These are phyloP conservation scores for Stenolophus ochropezus DNA, from an alignment of 2,888 invertebrate genomes.

Conservation along the genomic window DNA sequence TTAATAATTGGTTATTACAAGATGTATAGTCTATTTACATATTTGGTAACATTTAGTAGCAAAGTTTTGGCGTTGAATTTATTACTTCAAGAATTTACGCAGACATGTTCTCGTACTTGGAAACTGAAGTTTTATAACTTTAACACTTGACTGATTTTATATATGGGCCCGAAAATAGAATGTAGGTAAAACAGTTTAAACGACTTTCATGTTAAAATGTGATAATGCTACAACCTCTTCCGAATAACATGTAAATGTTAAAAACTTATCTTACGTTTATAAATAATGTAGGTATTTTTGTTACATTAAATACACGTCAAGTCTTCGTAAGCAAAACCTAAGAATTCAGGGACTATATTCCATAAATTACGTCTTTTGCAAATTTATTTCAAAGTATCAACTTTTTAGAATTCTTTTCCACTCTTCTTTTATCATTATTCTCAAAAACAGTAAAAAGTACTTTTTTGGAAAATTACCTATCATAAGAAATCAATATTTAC, in stretches of 20 bases:
- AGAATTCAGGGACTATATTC: no score
- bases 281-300: no score
- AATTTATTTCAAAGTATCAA: no score
- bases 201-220: background rate
- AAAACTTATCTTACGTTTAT: background rate
- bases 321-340: no score
- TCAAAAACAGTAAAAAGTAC: no score
- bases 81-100: background rate
- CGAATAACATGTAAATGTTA: background rate
- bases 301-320: no score
- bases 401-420: no score
- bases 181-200: background rate
- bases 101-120: background rate
- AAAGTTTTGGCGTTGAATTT: slow-evolving; percentile 2
- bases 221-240: background rate
- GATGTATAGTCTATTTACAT: background rate
- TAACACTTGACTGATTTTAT: slow-evolving; percentile 4
- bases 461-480: no score
- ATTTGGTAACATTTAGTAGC: background rate
- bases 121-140: background rate
- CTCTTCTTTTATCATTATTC: no score
- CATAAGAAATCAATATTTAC: no score
- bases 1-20: background rate
- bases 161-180: background rate
- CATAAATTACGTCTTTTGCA: no score